These are phyloP conservation scores for Schizopygopsis pylzovi DNA, from an alignment of 2,797 vertebrate species.

Conservation along the genomic window DNA sequence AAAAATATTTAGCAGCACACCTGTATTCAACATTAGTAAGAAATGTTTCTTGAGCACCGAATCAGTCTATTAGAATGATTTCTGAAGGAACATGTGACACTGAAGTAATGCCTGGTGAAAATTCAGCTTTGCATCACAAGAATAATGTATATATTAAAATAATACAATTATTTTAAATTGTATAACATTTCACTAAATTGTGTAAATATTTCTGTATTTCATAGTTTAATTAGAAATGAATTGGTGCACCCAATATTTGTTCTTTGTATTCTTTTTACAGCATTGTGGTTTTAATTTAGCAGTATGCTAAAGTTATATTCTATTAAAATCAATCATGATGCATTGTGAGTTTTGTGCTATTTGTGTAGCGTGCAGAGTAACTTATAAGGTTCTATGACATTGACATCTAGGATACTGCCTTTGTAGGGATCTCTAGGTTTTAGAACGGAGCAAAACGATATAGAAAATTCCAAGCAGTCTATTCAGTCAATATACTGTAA, in stretches of 20 bases:
- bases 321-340: not conserved
- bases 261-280: not conserved
- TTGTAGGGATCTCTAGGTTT: not conserved
- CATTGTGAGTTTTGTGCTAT: not conserved
- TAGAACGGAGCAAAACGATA: not conserved
- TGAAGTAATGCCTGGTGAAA: not conserved
- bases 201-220: not conserved
- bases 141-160: not conserved
- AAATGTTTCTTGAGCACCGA: not conserved
- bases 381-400: not conserved
- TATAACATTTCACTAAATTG: not conserved
- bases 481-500: not conserved
- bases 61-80: not conserved
- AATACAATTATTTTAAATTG: not conserved
- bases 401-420: not conserved
- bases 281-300: not conserved
- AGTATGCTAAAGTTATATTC: not conserved
- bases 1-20: not conserved
- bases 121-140: not conserved
- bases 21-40: not conserved
- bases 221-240: not conserved
- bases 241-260: not conserved
- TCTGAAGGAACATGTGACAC: not conserved
- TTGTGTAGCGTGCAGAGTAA: not conserved
- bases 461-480: not conserved